Percentiles rank a stretch among this genome's conserved stretches.
phyloP scores from a whole-genome alignment of 1,140 invertebrate species.

The Diorhabda elongata region DNA sequence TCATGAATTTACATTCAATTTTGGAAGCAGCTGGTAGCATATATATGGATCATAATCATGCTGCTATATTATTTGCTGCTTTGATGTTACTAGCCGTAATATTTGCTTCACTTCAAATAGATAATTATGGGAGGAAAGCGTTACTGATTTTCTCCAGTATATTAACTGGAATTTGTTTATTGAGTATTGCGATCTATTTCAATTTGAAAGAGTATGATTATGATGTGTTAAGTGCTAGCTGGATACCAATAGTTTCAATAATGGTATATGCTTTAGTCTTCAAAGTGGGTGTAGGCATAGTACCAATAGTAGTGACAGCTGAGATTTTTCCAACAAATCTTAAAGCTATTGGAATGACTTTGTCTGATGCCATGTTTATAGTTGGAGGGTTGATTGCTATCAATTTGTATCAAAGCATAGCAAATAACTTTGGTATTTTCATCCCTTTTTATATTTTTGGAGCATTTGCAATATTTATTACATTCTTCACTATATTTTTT shows the following conservation, averaged over 20 bases:
- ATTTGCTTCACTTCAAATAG: slow-evolving; percentile 32
- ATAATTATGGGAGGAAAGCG: slow-evolving; percentile 37
- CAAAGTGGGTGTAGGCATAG: slow-evolving; percentile 46
- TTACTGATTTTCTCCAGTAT: slow-evolving; percentile 33
- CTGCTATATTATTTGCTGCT: slow-evolving; percentile 37
- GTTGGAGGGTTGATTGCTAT: slow-evolving; percentile 60
- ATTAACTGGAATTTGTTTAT: slow-evolving; percentile 30
- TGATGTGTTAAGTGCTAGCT: slow-evolving; percentile 24
- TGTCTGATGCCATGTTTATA: slow-evolving; percentile 39
- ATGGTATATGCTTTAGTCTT: slow-evolving; percentile 35
- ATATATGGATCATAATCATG: slow-evolving; percentile 25
- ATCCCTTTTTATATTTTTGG: slow-evolving; percentile 67
- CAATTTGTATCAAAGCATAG: slow-evolving; percentile 57
- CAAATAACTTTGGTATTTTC: slow-evolving; percentile 50
- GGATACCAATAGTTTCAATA: slow-evolving; percentile 35
- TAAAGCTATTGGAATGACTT: slow-evolving; percentile 48
- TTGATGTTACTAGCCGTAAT: slow-evolving; percentile 34
- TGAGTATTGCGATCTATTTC: slow-evolving; percentile 39
- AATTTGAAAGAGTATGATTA: slow-evolving; percentile 27
- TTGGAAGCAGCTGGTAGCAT: slow-evolving; percentile 31
- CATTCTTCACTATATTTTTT: slow-evolving; percentile 57
- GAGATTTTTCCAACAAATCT: slow-evolving; percentile 56
- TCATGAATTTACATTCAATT: slow-evolving; percentile 36
- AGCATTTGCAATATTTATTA: slow-evolving; percentile 54
- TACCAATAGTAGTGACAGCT: slow-evolving; percentile 67